Conservation (phyloP, 2,888 invertebrate species). For the Atethmia centrago region DNA sequence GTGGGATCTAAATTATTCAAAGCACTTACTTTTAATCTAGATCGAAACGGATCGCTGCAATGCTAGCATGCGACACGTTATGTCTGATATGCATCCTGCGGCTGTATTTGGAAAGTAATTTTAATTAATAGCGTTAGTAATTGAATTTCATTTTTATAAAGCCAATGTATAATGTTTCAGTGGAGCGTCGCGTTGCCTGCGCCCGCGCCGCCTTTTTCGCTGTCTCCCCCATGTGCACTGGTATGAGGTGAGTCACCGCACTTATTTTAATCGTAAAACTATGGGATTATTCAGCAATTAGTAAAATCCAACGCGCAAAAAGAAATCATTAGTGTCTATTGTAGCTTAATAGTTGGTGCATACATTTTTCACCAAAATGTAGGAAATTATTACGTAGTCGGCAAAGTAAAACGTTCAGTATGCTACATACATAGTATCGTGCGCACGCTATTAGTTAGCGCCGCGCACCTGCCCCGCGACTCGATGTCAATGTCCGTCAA, state of each 20-base stretch:
- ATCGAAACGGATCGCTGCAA: slow-evolving; percentile 35
- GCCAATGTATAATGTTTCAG: slow-evolving; percentile 77
- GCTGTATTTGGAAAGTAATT: slow-evolving; percentile 50
- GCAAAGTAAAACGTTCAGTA: slow-evolving; percentile 56
- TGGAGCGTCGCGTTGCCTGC: slow-evolving; percentile 77
- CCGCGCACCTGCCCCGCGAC: slow-evolving; percentile 80
- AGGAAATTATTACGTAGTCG: slow-evolving; percentile 31
- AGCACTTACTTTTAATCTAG: slow-evolving; percentile 32
- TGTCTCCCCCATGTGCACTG: slow-evolving; percentile 84
- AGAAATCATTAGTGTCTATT: slow-evolving; percentile 13
- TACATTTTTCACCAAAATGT: slow-evolving; percentile 17
- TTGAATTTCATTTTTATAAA: slow-evolving; percentile 54
- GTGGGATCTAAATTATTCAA: slow-evolving; percentile 49
- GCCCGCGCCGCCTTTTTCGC: slow-evolving; percentile 76
- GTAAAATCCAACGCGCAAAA: not conserved
- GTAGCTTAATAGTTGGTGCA: not conserved
- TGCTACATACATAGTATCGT: slow-evolving; percentile 66
- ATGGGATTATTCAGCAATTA: not conserved
- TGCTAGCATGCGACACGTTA: slow-evolving; percentile 53
- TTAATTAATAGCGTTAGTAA: slow-evolving; percentile 58
- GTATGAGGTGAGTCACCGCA: slow-evolving; percentile 87
- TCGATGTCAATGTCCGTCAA: slow-evolving; percentile 89
- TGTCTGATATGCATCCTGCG: slow-evolving; percentile 32
- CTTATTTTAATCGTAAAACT: slow-evolving; percentile 63
- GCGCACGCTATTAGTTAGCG: slow-evolving; percentile 74